Evolutionary conservation across 2,113 vertebrate genomes (phyloP), one percentile per base, ranked within the genome.

Genomic region (Nasalis larvatus): DNA sequence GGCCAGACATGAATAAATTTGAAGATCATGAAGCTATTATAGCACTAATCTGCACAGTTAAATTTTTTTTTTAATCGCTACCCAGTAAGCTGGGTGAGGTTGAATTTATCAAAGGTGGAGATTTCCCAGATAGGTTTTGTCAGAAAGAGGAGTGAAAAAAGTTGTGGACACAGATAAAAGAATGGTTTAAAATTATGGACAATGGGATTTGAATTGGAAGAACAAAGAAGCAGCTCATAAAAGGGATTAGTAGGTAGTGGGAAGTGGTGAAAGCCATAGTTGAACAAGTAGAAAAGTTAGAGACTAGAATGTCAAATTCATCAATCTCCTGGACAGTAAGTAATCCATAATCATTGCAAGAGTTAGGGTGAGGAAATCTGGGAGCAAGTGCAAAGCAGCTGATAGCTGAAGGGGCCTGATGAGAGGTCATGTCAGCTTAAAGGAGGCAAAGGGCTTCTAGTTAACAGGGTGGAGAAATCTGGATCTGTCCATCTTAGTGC

Each of bases 331-430:
- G 13, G 6, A 74, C 8, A 47, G 40, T 68, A 80, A 92, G 69
- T 87, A 66, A 77, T 52, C 69, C 32, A 81, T 52, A 25, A 71
- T 85, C 80, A 86, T 2, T 76, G 11, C 12, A 95, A 35, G 45
- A 81, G 84, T 85, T 95, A 49, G 63, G 56, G 35, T 40, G 42
- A 96, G 37, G 86, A 94, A 92, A 94, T 89, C 20, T 80, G 25
- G 37, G 87, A 77, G 20, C 27, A 89, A 58, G 74, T 80, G 30
- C 30, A 81, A 40, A 80, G 40, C 89, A 69, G 18, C 69, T 92
- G 78, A 80, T 54, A n/a, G 20, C 6, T 87, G 76, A 60, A 76
- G 37, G 5, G 27, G 20, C 4, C n/a, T 76, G n/a, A 49, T 0
- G 23, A 58, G 17, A 83, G 4, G 45, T 58, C 37, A 37, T 25